Evolutionary conservation across 1,140 invertebrate species (phyloP), one percentile per base, ranked within the genome.

Genomic region (Saccostrea echinata): DNA sequence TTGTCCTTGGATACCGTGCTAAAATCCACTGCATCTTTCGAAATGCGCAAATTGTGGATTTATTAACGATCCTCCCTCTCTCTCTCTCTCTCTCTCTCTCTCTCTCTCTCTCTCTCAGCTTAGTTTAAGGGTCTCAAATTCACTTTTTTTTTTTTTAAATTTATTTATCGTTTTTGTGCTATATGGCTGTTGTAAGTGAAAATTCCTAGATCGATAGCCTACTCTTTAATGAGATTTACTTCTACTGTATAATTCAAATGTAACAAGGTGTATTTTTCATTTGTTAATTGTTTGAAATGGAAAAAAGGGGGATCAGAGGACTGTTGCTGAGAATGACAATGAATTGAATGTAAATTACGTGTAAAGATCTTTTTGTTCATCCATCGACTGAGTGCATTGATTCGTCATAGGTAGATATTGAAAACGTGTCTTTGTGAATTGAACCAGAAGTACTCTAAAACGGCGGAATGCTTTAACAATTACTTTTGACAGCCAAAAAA

Each of bases 151-250:
- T 9, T 55, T 9, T 12, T 6, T 30, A 24, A 27, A 24, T 71
- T 24, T 13, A 24, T 76, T 30, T 33, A 24, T 33, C 68, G 24
- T 16, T 76, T 13, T 76, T 30, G 24, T 16, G 16, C 2, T 30
- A 30, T 33, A 30, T 21, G 13, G 64, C 16, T 13, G 9, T 71
- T 71, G 57, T 64, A 21, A n/a, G 57, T 64, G 24, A 27, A 16
- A 0, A 16, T 76, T 16, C 12, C 13, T 30, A 76, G 4, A 76
- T 76, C 68, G 30, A 76, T 76, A 16, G 11, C 4, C 24, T 13
- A 76, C 13, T 76, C 27, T 76, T 76, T 76, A 76, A 76, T 76
- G 68, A 76, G 68, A 76, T 76, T 76, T 76, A 76, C 24, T 76
- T 76, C 27, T 18, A 76, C 13, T 76, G 57, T 33, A 16, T 33